Evolutionary conservation across 2,113 vertebrate species (phyloP).

Genomic region (Leptodactylus fuscus): DNA sequence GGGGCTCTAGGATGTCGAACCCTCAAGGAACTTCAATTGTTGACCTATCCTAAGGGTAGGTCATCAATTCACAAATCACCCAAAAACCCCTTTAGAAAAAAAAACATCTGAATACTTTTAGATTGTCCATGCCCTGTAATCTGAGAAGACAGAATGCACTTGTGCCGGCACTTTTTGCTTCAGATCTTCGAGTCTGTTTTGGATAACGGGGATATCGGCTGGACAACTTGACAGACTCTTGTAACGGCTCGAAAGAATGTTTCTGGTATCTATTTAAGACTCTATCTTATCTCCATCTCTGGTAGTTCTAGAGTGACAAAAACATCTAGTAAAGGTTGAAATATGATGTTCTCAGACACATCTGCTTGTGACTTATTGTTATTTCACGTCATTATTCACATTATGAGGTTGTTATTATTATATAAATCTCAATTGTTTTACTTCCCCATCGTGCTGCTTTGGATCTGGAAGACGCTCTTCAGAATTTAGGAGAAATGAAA

Average conservation of each 20-base stretch:
- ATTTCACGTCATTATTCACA: slow-evolving; percentile 15
- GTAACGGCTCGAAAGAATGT: slow-evolving; percentile 36
- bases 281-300: slow-evolving; percentile 28
- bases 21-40: no score
- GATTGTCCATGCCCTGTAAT: not conserved
- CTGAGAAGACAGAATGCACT: not conserved
- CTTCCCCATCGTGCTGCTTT: not conserved
- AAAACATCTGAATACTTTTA: not conserved
- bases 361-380: slow-evolving; percentile 19
- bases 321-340: slow-evolving; percentile 21
- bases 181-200: slow-evolving; percentile 29
- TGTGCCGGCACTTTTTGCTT: not conserved
- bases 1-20: no score
- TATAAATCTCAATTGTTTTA: not conserved
- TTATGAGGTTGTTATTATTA: not conserved
- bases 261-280: slow-evolving; percentile 16
- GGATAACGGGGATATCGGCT: slow-evolving; percentile 31
- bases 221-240: slow-evolving; percentile 26
- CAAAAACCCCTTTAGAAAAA: not conserved
- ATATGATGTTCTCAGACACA: slow-evolving; percentile 26
- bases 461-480: not conserved
- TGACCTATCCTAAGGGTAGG: no score
- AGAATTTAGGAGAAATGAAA: not conserved
- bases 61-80: no score
- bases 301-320: slow-evolving; percentile 17